Percentiles rank a stretch among this genome's conserved stretches.
Conservation (phyloP, 2,797 vertebrate genomes). For the Hafferia zeledoni region DNA sequence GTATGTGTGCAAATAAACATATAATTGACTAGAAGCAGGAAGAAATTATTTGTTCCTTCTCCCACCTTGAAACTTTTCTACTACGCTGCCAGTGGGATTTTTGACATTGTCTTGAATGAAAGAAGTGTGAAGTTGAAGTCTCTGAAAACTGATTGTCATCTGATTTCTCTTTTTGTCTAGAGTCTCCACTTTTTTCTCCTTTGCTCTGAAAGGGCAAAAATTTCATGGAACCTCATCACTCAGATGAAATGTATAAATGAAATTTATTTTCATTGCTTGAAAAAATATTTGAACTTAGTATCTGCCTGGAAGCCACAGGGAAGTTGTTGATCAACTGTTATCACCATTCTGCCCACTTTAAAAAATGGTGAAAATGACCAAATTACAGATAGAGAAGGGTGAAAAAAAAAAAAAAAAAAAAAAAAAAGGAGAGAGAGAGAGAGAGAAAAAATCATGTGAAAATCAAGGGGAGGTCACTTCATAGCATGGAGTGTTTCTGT, state of each 20-base stretch:
- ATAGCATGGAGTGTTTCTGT: not conserved
- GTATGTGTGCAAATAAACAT: not conserved
- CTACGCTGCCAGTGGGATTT: not conserved
- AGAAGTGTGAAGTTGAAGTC: not conserved
- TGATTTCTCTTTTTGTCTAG: not conserved
- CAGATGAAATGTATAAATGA: not conserved
- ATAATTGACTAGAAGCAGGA: not conserved
- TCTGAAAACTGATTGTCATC: not conserved
- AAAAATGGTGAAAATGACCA: not conserved
- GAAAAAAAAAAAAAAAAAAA: not conserved
- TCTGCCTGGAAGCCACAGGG: not conserved
- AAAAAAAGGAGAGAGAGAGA: not conserved
- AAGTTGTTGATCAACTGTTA: not conserved
- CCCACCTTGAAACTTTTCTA: not conserved
- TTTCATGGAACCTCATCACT: not conserved
- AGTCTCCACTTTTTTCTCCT: not conserved
- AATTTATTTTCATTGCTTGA: not conserved
- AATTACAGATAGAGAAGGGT: not conserved
- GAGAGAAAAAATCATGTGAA: not conserved
- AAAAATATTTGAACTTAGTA: not conserved
- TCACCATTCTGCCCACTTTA: not conserved
- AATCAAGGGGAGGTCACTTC: not conserved
- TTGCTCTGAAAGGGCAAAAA: not conserved
- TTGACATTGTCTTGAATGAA: not conserved
- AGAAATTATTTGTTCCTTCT: not conserved